Evolutionary conservation across 2,888 invertebrate genomes (phyloP).

Genomic region (Lasioglossum oenotherae): DNA sequence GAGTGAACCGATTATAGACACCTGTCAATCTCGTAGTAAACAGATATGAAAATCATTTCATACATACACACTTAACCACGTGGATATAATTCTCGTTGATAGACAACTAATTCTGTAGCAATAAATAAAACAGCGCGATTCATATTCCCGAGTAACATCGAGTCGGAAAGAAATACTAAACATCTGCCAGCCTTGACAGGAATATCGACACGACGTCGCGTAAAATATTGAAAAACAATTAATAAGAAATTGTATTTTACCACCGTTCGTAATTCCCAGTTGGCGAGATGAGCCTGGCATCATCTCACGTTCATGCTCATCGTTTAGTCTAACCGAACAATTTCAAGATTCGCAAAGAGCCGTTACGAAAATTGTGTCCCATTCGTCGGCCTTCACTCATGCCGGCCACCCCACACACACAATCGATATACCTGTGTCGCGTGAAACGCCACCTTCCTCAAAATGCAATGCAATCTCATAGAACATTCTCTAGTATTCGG

Average conservation of each 20-base stretch:
- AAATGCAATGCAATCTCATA: conserved; percentile 42
- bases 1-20: conserved; percentile 52
- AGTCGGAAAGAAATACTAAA: conserved; percentile 62
- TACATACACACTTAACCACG: conserved; percentile 50
- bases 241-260: conserved; percentile 70
- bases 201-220: conserved; percentile 45
- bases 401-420: conserved; percentile 81
- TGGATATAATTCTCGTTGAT: conserved; percentile 43
- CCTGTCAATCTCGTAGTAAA: conserved; percentile 60
- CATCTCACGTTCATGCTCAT: conserved; percentile 80
- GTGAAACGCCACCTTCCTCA: conserved; percentile 72
- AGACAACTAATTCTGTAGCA: conserved; percentile 29
- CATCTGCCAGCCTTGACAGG: conserved; percentile 76
- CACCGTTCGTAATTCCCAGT: conserved; percentile 80
- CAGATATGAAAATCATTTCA: conserved; percentile 58
- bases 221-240: conserved; percentile 51
- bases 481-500: conserved; percentile 21
- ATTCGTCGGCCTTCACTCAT: conserved; percentile 77
- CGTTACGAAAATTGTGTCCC: conserved; percentile 79
- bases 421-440: conserved; percentile 72
- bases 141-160: conserved; percentile 21
- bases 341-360: conserved; percentile 71
- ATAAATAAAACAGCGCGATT: conserved; percentile 20
- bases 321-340: conserved; percentile 65
- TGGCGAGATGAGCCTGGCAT: conserved; percentile 81